Evolutionary conservation across 1,140 invertebrate species (phyloP), one percentile per base, ranked within the genome.

Genomic region (Atta colombica): DNA sequence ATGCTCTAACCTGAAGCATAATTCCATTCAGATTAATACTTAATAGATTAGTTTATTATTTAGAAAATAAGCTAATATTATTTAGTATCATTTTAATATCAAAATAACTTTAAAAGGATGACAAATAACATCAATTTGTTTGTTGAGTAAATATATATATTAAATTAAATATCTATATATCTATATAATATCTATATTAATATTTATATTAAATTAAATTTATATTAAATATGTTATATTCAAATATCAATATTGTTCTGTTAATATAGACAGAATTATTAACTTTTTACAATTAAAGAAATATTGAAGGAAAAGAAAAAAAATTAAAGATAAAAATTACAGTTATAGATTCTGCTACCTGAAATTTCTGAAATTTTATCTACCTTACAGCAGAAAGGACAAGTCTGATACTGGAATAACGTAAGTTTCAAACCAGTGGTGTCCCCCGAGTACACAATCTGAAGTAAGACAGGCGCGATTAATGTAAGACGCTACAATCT

Each of bases 381-480:
- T 90, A 95, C 98, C 96, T 99, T 99, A 93, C 99, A 99, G 95
- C 99, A 99, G 95, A 99, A 99, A 49, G 99, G 99, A 95, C 99
- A 99, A 3, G 98, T 99, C 92, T 99, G 98, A 94, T 99, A 99
- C 96, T 99, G 99, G 94, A 98, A 99, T 31, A 99, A 95, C 0
- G 98, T 98, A 21, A 99, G 94, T 90, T 99, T 97, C 66, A 99
- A 95, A 14, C 97, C 97, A 77, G 96, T 97, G 7, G 95, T 95
- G 94, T 99, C 98, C 21, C 96, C 95, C 12, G 96, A 96, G 93
- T 96, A 97, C 8, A 96, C 89, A 77, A 97, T 95, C 97, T 97
- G 91, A 72, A 96, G 95, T 45, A 92, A 45, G 18, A 45, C n/a
- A 14, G 3, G n/a, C 4, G n/a, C 8, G 14, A 31, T 63, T n/a